Evolutionary conservation across 2,888 invertebrate genomes (phyloP).

Genomic region (Agrotis puta): DNA sequence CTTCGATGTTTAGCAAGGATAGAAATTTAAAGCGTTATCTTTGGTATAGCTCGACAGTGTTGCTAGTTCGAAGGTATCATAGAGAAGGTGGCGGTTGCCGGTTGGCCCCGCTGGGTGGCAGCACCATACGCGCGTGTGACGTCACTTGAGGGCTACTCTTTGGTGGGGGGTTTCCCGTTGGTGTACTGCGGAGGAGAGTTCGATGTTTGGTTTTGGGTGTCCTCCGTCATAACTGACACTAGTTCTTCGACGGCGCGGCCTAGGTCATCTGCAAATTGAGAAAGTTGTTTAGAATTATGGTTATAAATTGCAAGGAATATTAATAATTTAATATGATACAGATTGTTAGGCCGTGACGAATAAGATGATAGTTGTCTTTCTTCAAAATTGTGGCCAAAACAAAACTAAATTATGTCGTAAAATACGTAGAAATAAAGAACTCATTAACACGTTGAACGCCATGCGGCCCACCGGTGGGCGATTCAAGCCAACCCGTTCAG

Average conservation of each 20-base stretch:
- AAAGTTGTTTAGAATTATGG: not conserved
- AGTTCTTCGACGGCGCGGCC: conserved; percentile 97
- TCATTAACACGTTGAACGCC: no score
- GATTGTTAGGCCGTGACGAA: not conserved
- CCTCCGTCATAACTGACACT: conserved; percentile 97
- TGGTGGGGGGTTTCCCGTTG: conserved; percentile 85
- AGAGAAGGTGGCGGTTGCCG: conserved; percentile 47
- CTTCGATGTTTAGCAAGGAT: conserved; percentile 62
- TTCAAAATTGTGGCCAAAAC: not conserved
- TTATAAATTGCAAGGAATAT: not conserved
- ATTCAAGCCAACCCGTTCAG: no score
- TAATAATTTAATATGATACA: not conserved
- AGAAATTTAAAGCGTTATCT: conserved; percentile 69
- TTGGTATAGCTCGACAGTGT: conserved; percentile 79
- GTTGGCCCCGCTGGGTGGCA: conserved; percentile 67
- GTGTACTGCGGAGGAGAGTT: conserved; percentile 87
- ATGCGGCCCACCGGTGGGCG: no score
- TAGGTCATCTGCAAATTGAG: conserved; percentile 93
- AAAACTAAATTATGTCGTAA: not conserved
- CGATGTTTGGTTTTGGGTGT: conserved; percentile 77
- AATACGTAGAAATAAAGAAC: not conserved
- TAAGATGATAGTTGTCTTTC: not conserved
- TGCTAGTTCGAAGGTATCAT: conserved; percentile 78
- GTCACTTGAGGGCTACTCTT: conserved; percentile 74
- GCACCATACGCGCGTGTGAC: conserved; percentile 73